Conservation (phyloP, 1,140 invertebrate genomes). For the Panonychus citri region DNA sequence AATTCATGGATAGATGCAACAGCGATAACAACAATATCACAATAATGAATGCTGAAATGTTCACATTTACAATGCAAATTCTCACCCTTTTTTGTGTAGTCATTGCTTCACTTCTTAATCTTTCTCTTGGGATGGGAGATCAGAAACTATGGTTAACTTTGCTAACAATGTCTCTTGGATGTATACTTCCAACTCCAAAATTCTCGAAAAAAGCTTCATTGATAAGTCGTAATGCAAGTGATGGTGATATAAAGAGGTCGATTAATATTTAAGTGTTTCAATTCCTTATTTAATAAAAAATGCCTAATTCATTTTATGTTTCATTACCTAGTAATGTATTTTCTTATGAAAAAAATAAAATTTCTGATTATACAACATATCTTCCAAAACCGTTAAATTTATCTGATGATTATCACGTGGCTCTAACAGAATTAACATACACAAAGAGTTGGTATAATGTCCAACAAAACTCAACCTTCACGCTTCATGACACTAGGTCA, state of each 20-base stretch:
- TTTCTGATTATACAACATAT: background rate
- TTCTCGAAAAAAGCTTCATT: background rate
- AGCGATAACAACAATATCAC: background rate
- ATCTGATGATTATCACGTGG: background rate
- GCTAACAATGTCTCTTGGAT: background rate
- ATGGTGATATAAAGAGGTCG: background rate
- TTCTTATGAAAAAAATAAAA: background rate
- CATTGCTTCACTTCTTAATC: background rate
- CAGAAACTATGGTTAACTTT: background rate
- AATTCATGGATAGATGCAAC: background rate
- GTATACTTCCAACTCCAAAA: background rate
- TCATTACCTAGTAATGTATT: background rate
- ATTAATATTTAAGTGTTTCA: no score
- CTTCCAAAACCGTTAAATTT: background rate
- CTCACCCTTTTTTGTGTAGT: background rate
- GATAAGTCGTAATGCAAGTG: background rate
- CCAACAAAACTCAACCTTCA: background rate
- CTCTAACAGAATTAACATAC: constrained; percentile 1
- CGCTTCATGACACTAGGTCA: background rate
- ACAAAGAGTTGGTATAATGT: constrained; percentile 3
- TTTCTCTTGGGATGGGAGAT: background rate
- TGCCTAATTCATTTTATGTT: constrained; percentile 1
- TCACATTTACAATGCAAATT: background rate
- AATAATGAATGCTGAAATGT: background rate
- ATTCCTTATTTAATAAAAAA: background rate